These are phyloP conservation scores for Pan paniscus DNA, from an alignment of 2,113 vertebrate species.

Conservation along the genomic window DNA sequence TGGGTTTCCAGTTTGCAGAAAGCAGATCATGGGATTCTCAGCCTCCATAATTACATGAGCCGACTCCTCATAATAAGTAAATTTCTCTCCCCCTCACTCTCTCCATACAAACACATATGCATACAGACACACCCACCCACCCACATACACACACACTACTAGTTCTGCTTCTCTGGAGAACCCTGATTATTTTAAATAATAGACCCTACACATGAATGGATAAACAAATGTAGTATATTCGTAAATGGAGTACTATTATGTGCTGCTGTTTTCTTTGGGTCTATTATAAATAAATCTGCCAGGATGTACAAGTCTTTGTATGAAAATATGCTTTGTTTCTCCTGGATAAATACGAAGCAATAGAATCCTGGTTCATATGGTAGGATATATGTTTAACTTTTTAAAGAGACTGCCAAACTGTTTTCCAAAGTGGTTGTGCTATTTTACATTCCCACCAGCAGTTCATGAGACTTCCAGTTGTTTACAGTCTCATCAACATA, in stretches of 20 bases:
- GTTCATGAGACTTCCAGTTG: not conserved
- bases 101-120: no score
- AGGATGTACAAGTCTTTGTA: not conserved
- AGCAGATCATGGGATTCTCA: not conserved
- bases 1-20: not conserved
- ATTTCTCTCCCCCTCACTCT: not conserved
- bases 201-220: no score
- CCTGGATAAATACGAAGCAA: not conserved
- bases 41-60: not conserved
- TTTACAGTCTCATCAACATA: not conserved
- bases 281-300: not conserved
- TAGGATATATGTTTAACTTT: not conserved
- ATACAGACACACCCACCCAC: not conserved
- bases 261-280: not conserved
- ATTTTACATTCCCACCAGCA: not conserved
- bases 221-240: no score
- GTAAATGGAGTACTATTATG: no score
- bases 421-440: not conserved
- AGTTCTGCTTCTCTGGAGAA: not conserved
- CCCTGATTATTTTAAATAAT: not conserved
- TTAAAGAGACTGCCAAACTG: not conserved
- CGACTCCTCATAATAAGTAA: not conserved
- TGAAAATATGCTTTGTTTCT: not conserved
- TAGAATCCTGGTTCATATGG: not conserved
- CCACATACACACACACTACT: rapidly evolving